phyloP scores from a whole-genome alignment of 2,797 vertebrate genomes.

The Rhynchonycteris naso region DNA sequence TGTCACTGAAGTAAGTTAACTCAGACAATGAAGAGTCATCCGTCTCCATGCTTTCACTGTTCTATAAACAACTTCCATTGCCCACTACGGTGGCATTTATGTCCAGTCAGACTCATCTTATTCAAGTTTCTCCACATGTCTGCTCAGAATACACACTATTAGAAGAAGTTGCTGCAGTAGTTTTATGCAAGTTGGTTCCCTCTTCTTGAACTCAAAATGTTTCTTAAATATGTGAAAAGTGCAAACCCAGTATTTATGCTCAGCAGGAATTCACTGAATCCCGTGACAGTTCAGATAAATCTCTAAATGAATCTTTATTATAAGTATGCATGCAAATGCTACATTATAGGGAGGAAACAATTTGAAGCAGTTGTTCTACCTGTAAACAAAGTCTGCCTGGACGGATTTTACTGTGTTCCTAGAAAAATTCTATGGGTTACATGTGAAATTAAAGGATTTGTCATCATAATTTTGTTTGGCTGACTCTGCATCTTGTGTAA shows the following conservation, averaged over 20 bases:
- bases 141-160: constrained; percentile 59
- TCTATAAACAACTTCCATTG: constrained; percentile 57
- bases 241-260: constrained; percentile 34
- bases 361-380: constrained; percentile 45
- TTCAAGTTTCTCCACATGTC: background rate
- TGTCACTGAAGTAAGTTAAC: constrained; percentile 74
- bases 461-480: constrained; percentile 50
- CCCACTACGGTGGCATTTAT: background rate
- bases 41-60: constrained; percentile 35
- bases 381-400: constrained; percentile 67
- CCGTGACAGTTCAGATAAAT: constrained; percentile 66
- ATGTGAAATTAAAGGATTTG: constrained; percentile 34
- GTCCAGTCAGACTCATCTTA: constrained; percentile 69
- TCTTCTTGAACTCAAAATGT: constrained; percentile 48
- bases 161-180: constrained; percentile 63
- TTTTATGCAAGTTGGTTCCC: constrained; percentile 35
- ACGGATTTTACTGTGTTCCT: constrained; percentile 44
- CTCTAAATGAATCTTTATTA: constrained; percentile 59
- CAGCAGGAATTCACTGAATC: background rate
- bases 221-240: constrained; percentile 47
- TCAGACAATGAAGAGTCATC: constrained; percentile 72
- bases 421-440: background rate
- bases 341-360: constrained; percentile 2
- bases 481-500: constrained; percentile 27
- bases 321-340: background rate